Conservation (phyloP, 2,888 invertebrate species). For the Macrosoma leucophasiata region DNA sequence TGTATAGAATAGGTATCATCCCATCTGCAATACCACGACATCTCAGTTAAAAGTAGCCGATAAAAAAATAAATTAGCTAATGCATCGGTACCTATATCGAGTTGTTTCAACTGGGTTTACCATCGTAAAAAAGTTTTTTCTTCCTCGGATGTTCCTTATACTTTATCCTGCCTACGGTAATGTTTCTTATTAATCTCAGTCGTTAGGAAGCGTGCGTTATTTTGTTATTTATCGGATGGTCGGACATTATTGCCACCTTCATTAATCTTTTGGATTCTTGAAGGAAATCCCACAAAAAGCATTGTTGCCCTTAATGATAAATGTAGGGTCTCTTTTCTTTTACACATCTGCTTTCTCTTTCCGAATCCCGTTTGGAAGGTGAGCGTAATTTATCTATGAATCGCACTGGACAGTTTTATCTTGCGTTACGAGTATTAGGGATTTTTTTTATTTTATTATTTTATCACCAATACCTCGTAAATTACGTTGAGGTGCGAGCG, state of each 20-base stretch:
- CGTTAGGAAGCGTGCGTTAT: slow-evolving; percentile 59
- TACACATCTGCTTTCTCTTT: slow-evolving; percentile 31
- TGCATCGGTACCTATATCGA: too few relatives aligned
- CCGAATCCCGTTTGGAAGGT: slow-evolving; percentile 56
- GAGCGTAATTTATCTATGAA: slow-evolving; percentile 57
- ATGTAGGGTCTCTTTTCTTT: slow-evolving; percentile 41
- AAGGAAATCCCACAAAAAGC: slow-evolving; percentile 68
- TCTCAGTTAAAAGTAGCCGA: too few relatives aligned
- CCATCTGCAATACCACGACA: too few relatives aligned
- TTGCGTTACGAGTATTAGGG: slow-evolving; percentile 25
- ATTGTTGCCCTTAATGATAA: slow-evolving; percentile 65
- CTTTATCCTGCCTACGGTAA: slow-evolving; percentile 28
- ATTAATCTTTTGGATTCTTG: slow-evolving; percentile 69
- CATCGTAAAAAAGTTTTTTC: background rate
- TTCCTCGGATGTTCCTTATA: background rate
- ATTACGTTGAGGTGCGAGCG: too few relatives aligned
- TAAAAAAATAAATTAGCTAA: too few relatives aligned
- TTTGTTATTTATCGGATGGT: slow-evolving; percentile 67
- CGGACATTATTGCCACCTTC: slow-evolving; percentile 62
- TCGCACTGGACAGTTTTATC: slow-evolving; percentile 55
- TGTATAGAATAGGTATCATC: too few relatives aligned
- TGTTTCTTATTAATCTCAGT: slow-evolving; percentile 57
- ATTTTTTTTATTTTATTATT: background rate
- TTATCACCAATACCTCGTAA: too few relatives aligned
- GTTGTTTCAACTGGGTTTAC: too few relatives aligned